Conservation (phyloP, 2,113 vertebrate species). For the Pogona vitticeps region DNA sequence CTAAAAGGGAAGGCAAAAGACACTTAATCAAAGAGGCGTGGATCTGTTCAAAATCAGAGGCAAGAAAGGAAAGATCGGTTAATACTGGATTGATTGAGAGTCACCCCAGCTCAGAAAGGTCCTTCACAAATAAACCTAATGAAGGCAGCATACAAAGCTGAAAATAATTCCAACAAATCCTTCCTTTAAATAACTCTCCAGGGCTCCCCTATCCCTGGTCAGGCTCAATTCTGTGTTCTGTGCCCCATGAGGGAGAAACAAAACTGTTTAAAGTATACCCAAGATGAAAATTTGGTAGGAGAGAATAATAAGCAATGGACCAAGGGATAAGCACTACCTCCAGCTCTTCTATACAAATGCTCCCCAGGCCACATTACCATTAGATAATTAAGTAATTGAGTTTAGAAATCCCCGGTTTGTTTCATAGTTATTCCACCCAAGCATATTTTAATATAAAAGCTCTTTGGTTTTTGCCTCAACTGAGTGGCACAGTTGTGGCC, state of each 20-base stretch:
- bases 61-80: no score
- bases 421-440: background rate
- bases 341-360: background rate
- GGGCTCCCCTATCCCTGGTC: accelerated
- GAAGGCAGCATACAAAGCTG: no score
- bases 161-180: no score
- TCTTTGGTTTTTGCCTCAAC: background rate
- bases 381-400: no score
- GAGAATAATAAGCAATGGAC: background rate
- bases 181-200: background rate
- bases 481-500: slow-evolving; percentile 20
- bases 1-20: no score
- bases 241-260: background rate
- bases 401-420: background rate
- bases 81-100: no score
- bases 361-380: background rate
- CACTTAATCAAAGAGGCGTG: no score
- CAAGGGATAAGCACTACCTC: background rate
- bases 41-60: no score
- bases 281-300: background rate
- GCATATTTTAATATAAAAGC: slow-evolving; percentile 45
- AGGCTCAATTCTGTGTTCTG: background rate
- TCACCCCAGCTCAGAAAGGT: no score
- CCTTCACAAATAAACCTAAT: no score
- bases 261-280: background rate